Conservation (phyloP, 2,113 vertebrate species). For the Malaclemys terrapin region DNA sequence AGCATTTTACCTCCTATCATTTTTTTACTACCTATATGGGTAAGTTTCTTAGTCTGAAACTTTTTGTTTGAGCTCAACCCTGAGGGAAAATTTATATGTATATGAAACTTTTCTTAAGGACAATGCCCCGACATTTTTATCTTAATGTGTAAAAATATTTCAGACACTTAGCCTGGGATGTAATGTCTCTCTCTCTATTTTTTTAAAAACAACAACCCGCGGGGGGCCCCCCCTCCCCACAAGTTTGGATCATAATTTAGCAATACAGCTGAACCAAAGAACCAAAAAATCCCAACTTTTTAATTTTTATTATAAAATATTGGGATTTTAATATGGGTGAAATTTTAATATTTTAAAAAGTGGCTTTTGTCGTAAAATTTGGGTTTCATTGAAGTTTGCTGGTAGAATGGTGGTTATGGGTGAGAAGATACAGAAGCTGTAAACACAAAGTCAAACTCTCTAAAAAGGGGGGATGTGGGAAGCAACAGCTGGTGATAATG, state of each 20-base stretch:
- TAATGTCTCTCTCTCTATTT: background rate
- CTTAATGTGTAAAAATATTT: background rate
- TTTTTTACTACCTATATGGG: conserved; percentile 99
- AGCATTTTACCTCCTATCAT: conserved; percentile 98
- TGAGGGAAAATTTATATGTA: background rate
- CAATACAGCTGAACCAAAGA: background rate
- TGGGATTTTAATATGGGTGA: background rate
- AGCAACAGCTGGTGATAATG: background rate
- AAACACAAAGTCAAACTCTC: fast-evolving
- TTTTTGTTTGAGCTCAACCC: background rate
- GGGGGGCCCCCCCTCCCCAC: no score
- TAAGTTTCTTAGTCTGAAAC: conserved; percentile 69
- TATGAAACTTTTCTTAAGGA: background rate
- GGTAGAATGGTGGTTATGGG: background rate
- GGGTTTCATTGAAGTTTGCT: background rate
- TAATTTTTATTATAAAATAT: background rate
- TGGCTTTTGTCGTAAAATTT: background rate
- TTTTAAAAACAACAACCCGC: no score
- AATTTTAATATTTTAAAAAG: background rate
- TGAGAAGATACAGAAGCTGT: background rate
- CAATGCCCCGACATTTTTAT: background rate
- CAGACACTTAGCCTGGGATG: background rate
- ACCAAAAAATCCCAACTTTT: background rate
- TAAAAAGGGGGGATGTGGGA: background rate
- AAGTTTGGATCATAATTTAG: background rate